These are phyloP conservation scores for Gisinianus flammeolus DNA, from an alignment of 2,888 invertebrate genomes.

Conservation along the genomic window DNA sequence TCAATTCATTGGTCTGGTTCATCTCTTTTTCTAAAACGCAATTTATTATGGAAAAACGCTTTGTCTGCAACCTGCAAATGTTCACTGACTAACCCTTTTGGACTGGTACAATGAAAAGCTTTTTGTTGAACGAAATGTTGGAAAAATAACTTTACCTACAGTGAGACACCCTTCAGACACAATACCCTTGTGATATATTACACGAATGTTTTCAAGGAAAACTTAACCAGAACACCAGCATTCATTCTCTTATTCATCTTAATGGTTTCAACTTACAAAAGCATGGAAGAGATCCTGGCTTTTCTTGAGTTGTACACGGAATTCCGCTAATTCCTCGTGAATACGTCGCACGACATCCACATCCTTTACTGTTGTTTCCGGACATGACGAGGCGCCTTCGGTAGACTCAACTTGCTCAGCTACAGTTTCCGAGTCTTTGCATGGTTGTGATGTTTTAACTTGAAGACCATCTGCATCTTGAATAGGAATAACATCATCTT, in stretches of 20 bases:
- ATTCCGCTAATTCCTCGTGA: slow-evolving; percentile 55
- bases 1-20: neutral
- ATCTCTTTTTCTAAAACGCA: neutral
- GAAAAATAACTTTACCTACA: neutral
- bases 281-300: slow-evolving; percentile 56
- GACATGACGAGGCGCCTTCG: slow-evolving; percentile 16
- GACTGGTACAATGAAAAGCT: neutral
- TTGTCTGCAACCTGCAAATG: neutral
- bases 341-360: slow-evolving; percentile 53
- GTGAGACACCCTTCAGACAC: neutral
- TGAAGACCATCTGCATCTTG: slow-evolving; percentile 21
- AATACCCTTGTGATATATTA: neutral
- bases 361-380: slow-evolving; percentile 36
- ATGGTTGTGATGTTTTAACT: slow-evolving; percentile 5
- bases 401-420: slow-evolving; percentile 30
- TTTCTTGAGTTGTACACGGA: slow-evolving; percentile 55
- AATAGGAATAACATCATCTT: neutral
- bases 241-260: too few relatives aligned
- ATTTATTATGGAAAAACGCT: neutral
- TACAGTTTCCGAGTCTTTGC: neutral
- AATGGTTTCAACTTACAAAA: slow-evolving; percentile 44
- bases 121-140: neutral
- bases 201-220: neutral
- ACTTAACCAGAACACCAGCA: too few relatives aligned
- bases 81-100: neutral